These are phyloP conservation scores for Pedetes capensis DNA, from an alignment of 2,113 vertebrate species.

Conservation along the genomic window DNA sequence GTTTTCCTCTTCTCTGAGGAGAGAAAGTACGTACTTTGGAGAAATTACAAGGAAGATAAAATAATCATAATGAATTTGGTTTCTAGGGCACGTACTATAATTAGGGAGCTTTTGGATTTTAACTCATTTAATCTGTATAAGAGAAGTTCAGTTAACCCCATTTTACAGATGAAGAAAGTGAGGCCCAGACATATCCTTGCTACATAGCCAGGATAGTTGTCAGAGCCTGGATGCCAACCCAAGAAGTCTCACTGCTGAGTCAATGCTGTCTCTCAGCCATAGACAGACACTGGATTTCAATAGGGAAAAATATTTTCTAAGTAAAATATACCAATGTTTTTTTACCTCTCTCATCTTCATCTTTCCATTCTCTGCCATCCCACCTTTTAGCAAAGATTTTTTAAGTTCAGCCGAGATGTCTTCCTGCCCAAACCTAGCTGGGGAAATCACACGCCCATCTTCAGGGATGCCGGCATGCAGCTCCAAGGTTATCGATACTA, in stretches of 20 bases:
- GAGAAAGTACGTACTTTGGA: not conserved
- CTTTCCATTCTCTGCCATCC: not conserved
- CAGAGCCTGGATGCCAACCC: not conserved
- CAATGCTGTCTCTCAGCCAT: not conserved
- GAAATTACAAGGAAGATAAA: not conserved
- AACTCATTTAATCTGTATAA: not conserved
- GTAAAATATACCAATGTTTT: not conserved
- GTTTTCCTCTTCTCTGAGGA: not conserved
- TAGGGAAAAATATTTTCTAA: not conserved
- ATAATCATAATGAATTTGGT: not conserved
- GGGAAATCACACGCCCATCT: constrained; percentile 99
- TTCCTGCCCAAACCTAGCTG: constrained; percentile 96
- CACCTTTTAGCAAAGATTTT: constrained; percentile 92
- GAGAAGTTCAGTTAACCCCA: not conserved
- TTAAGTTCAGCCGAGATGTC: constrained; percentile 89
- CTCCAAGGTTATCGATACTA: constrained; percentile 96
- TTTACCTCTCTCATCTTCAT: not conserved
- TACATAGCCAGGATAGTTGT: not conserved
- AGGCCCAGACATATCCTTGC: not conserved
- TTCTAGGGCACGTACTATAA: not conserved
- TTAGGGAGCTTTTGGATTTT: not conserved
- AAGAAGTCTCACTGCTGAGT: not conserved
- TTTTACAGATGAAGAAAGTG: not conserved
- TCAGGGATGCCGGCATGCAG: constrained; percentile 95
- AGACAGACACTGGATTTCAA: not conserved